These are phyloP conservation scores for Montipora sp. DNA, from an alignment of 64 coral and sea anemone genomes.

Conservation along the genomic window DNA sequence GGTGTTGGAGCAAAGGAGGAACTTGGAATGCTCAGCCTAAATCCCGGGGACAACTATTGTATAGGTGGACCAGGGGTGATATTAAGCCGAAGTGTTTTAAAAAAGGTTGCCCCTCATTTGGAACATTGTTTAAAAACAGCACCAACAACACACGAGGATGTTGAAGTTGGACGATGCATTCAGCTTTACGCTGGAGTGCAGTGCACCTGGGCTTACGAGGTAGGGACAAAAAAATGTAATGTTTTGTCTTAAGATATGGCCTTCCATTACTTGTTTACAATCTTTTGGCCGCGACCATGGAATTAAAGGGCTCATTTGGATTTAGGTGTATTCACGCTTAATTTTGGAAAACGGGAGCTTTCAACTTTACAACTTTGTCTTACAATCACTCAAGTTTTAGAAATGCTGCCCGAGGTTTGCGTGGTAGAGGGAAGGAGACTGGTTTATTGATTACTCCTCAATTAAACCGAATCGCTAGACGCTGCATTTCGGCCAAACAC, in stretches of 20 bases:
- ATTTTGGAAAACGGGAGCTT: background rate
- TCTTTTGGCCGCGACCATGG: too few relatives aligned
- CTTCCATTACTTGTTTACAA: too few relatives aligned
- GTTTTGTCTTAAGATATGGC: too few relatives aligned
- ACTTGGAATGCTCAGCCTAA: constrained; percentile 62
- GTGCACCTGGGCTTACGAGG: constrained; percentile 97
- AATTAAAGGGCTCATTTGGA: too few relatives aligned
- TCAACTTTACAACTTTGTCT: too few relatives aligned
- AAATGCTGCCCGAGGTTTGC: too few relatives aligned
- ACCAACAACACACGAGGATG: constrained; percentile 86
- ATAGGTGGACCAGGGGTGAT: constrained; percentile 91
- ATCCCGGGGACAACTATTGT: constrained; percentile 90
- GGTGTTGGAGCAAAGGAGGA: constrained; percentile 75
- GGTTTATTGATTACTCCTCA: too few relatives aligned
- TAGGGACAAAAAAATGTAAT: background rate
- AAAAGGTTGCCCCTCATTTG: constrained; percentile 85
- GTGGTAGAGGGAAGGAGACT: too few relatives aligned
- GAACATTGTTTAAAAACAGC: constrained; percentile 86
- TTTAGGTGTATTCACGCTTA: background rate
- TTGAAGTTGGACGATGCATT: constrained; percentile 89
- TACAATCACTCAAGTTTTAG: too few relatives aligned
- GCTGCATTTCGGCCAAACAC: too few relatives aligned
- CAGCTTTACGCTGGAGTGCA: constrained; percentile 85
- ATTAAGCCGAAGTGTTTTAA: constrained; percentile 85
- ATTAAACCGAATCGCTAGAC: too few relatives aligned